phyloP scores from a whole-genome alignment of 2,888 invertebrate species.

The Noctua janthina region DNA sequence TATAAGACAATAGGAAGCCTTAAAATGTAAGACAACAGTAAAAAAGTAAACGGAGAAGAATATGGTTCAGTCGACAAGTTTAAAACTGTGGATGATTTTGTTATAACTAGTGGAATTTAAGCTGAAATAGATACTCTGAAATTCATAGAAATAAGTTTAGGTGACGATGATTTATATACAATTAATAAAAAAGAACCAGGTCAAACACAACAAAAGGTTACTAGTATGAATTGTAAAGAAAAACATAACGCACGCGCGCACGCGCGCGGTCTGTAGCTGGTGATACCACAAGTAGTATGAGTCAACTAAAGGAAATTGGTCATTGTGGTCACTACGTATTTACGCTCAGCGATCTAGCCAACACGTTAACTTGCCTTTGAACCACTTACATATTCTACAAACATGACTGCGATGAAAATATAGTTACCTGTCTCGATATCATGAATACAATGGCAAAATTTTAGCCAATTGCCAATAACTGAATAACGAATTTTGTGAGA shows the following conservation, averaged over 20 bases:
- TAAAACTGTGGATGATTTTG: not conserved
- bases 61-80: not conserved
- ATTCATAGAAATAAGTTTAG: slow-evolving; percentile 1
- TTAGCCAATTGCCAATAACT: not conserved
- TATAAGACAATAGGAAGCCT: not conserved
- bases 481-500: not conserved
- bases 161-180: slow-evolving; percentile 7
- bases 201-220: slow-evolving; percentile 52
- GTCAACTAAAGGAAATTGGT: slow-evolving; percentile 64
- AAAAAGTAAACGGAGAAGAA: not conserved
- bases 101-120: slow-evolving; percentile 5
- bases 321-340: slow-evolving; percentile 63
- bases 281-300: slow-evolving; percentile 58
- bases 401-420: slow-evolving; percentile 32
- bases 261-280: slow-evolving; percentile 45
- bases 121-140: not conserved
- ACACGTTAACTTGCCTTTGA: slow-evolving; percentile 59
- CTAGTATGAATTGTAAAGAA: slow-evolving; percentile 54
- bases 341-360: slow-evolving; percentile 58
- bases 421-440: slow-evolving; percentile 24
- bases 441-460: not conserved
- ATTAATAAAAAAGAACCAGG: slow-evolving; percentile 44
- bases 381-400: slow-evolving; percentile 52
- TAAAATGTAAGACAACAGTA: not conserved
- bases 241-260: slow-evolving; percentile 56